Evolutionary conservation across 2,888 invertebrate genomes (phyloP).

Genomic region (Lepetodrilus schrolli): DNA sequence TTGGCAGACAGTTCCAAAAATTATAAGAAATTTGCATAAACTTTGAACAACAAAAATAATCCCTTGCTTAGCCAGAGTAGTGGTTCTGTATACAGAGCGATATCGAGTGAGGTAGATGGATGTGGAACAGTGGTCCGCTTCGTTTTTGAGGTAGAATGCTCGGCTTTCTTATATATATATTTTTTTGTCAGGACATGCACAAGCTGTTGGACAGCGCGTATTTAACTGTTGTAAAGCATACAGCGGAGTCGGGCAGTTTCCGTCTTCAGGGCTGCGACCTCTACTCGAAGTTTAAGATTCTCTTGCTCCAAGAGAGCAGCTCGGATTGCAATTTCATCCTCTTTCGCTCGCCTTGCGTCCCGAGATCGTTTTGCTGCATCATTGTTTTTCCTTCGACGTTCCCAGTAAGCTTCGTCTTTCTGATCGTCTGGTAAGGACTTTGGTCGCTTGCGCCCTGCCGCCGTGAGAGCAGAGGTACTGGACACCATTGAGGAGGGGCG

Average conservation of each 20-base stretch:
- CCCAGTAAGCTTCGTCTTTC: conserved; percentile 90
- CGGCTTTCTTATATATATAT: too few species aligned
- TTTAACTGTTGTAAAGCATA: conserved; percentile 75
- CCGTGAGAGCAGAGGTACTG: conserved; percentile 19
- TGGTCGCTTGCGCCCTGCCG: conserved; percentile 55
- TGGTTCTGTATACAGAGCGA: background rate
- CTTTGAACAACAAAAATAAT: background rate
- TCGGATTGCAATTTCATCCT: conserved; percentile 92
- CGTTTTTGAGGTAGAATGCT: background rate
- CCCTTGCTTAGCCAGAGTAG: background rate
- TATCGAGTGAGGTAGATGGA: background rate
- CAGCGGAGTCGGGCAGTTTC: conserved; percentile 80
- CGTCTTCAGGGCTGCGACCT: conserved; percentile 81
- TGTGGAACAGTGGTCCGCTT: background rate
- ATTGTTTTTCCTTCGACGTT: conserved; percentile 91
- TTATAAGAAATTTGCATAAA: background rate
- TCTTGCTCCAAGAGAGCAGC: conserved; percentile 91
- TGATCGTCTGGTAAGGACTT: conserved; percentile 71
- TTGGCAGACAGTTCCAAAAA: too few species aligned
- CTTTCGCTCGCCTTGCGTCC: conserved; percentile 90
- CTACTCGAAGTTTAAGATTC: conserved; percentile 85
- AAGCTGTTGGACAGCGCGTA: background rate
- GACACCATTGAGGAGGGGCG: conserved; percentile 30
- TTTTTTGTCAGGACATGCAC: conserved; percentile 1
- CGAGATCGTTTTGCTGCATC: conserved; percentile 95